A percentile compares a stretch with the other conserved stretches of the same genome.
Evolutionary conservation across 2,888 invertebrate genomes (phyloP).

Genomic region (Agonopterix arenella): DNA sequence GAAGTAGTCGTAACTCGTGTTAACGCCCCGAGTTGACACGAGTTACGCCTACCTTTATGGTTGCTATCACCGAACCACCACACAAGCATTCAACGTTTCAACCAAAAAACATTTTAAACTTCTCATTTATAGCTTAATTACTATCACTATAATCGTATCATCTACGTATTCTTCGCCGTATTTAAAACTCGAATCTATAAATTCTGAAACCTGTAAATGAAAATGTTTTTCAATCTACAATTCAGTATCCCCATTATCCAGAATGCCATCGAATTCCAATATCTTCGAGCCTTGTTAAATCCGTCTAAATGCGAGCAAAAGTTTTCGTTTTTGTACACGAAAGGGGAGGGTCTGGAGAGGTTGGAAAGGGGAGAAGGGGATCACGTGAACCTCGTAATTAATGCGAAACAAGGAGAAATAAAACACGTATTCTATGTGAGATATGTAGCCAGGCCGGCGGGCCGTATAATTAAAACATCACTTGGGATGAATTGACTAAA

Average conservation of each 20-base stretch:
- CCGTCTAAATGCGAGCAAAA: slow-evolving; percentile 23
- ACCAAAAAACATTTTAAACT: no score
- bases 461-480: slow-evolving; percentile 57
- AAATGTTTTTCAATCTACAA: slow-evolving; percentile 7
- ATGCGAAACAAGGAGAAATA: slow-evolving; percentile 57
- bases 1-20: no score
- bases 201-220: no score
- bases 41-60: no score
- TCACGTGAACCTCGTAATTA: slow-evolving; percentile 45
- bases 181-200: no score
- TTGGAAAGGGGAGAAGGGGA: slow-evolving; percentile 12
- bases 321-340: slow-evolving; percentile 47
- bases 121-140: background rate
- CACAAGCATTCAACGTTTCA: no score
- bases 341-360: slow-evolving; percentile 30
- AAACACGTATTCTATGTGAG: slow-evolving; percentile 40
- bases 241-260: slow-evolving; percentile 7
- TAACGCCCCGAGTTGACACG: no score
- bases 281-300: slow-evolving; percentile 34
- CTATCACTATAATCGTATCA: no score
- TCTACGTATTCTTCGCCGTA: no score
- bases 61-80: no score
- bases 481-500: slow-evolving; percentile 22
- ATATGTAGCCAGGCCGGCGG: slow-evolving; percentile 36
- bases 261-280: slow-evolving; percentile 21